A percentile compares a stretch with the other conserved stretches of the same genome.
These are phyloP conservation scores for Ectemnius lituratus DNA, from an alignment of 2,888 invertebrate species.

Conservation along the genomic window DNA sequence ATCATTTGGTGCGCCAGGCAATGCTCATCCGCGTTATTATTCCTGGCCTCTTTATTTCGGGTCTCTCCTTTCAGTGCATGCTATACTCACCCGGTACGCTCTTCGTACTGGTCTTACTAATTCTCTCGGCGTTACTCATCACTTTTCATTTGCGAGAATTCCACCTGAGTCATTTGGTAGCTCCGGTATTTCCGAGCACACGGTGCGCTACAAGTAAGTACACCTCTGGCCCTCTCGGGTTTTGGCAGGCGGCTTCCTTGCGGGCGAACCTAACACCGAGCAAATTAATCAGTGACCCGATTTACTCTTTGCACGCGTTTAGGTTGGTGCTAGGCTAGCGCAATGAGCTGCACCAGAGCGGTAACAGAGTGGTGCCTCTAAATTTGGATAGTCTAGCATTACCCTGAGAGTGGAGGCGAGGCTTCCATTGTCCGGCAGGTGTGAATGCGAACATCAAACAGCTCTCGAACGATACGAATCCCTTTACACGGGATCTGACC, in stretches of 20 bases:
- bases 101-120: constrained; percentile 11
- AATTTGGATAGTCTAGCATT: too few species aligned
- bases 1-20: constrained; percentile 27
- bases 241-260: background rate
- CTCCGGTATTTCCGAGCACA: constrained; percentile 15
- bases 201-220: background rate
- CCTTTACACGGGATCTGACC: too few species aligned
- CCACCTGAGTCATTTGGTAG: constrained; percentile 30
- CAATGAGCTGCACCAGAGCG: too few species aligned
- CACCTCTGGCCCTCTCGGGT: background rate
- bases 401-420: too few species aligned
- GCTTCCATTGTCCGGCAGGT: too few species aligned
- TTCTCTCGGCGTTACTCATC: constrained; percentile 24
- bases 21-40: constrained; percentile 4
- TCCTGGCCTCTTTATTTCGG: constrained; percentile 5
- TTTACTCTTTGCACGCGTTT: background rate
- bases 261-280: background rate
- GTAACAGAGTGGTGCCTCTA: too few species aligned
- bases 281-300: background rate
- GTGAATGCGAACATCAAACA: too few species aligned
- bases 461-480: too few species aligned
- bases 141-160: constrained; percentile 32
- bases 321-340: too few species aligned
- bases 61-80: too few species aligned
- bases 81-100: background rate